Conservation (phyloP, 2,113 vertebrate species). For the Cardinalis cardinalis region DNA sequence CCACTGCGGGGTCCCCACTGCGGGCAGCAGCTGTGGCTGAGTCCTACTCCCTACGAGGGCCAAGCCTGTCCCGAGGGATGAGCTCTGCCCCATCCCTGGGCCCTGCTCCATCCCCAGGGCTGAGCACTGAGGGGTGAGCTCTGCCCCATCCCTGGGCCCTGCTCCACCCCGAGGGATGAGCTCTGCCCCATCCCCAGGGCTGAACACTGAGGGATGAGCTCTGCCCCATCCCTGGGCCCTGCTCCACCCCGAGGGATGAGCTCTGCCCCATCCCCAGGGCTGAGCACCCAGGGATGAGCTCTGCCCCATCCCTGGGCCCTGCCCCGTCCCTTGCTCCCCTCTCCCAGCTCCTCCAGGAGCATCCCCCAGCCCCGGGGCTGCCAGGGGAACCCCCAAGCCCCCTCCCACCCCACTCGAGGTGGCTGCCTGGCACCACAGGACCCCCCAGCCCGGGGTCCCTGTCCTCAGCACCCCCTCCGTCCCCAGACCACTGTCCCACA, state of each 20-base stretch:
- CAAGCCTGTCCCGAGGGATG: too few species aligned
- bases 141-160: not conserved
- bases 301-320: too few species aligned
- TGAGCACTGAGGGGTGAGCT: not conserved
- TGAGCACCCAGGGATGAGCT: too few species aligned
- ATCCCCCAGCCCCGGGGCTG: not conserved
- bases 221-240: too few species aligned
- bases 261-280: too few species aligned
- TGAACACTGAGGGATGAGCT: too few species aligned
- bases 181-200: too few species aligned
- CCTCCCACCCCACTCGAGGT: fast-evolving
- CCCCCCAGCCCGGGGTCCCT: not conserved
- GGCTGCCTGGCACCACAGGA: fast-evolving
- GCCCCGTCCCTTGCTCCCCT: not conserved
- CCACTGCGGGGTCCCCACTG: not conserved
- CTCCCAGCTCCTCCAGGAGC: not conserved
- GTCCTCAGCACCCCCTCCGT: fast-evolving
- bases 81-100: too few species aligned
- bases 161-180: not conserved
- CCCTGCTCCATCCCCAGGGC: not conserved
- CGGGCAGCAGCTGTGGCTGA: not conserved
- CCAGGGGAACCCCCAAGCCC: not conserved
- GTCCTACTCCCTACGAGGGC: too few species aligned
- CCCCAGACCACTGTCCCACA: not conserved
- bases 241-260: too few species aligned